Percentiles rank a stretch among this genome's conserved stretches.
phyloP scores from a whole-genome alignment of 1,140 invertebrate genomes.

The Drosophila sp. region DNA sequence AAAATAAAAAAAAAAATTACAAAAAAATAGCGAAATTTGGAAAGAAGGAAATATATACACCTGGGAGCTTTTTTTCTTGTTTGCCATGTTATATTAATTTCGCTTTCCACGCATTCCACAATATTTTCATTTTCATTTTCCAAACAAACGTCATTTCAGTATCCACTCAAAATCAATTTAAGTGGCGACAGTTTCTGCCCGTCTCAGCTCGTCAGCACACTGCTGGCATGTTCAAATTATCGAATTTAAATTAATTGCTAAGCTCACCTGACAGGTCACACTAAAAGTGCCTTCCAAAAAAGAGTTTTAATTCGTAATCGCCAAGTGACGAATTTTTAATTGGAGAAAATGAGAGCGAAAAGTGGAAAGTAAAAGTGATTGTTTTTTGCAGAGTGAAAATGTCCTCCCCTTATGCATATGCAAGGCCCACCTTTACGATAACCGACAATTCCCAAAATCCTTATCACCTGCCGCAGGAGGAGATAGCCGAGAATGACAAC shows the following conservation, averaged over 20 bases:
- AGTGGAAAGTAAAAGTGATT: conserved; percentile 15
- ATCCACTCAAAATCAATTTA: conserved; percentile 50
- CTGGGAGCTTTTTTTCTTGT: conserved; percentile 1
- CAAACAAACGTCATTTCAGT: conserved; percentile 57
- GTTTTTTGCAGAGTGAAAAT: conserved; percentile 44
- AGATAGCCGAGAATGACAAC: conserved; percentile 20
- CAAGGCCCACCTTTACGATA: conserved; percentile 70
- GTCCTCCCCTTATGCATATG: conserved; percentile 60
- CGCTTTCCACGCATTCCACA: conserved; percentile 57
- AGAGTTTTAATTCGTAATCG: conserved; percentile 8
- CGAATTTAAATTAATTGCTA: conserved; percentile 64
- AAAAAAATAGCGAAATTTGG: conserved; percentile 5
- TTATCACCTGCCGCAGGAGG: conserved; percentile 54
- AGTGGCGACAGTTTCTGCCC: conserved; percentile 7
- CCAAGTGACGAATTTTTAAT: conserved; percentile 2
- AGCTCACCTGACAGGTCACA: background rate
- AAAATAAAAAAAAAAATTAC: background rate
- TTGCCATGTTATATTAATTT: conserved; percentile 14
- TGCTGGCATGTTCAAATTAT: background rate
- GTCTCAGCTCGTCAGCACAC: background rate
- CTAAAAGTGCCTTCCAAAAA: background rate
- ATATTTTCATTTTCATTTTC: conserved; percentile 34
- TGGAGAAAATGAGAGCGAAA: background rate
- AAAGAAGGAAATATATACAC: background rate
- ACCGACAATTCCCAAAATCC: conserved; percentile 70